Evolutionary conservation across 2,888 invertebrate genomes (phyloP).

Genomic region (Dynastes tityus): DNA sequence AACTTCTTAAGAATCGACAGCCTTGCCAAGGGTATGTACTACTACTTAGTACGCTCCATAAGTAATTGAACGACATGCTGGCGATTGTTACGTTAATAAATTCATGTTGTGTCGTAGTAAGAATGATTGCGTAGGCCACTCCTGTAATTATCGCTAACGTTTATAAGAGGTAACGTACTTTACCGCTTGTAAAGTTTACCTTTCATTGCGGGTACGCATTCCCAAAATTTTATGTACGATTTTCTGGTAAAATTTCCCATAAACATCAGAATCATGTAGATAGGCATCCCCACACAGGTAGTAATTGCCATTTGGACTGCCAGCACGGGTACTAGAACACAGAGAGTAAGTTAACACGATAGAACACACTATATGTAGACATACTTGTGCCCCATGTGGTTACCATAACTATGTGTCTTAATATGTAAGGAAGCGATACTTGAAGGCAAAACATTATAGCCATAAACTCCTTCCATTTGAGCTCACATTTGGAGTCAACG

Average conservation of each 20-base stretch:
- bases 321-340: slow-evolving; percentile 35
- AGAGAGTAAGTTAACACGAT: background rate
- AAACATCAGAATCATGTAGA: slow-evolving; percentile 44
- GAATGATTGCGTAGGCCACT: background rate
- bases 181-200: background rate
- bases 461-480: slow-evolving; percentile 37
- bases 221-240: slow-evolving; percentile 35
- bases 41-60: slow-evolving; percentile 4
- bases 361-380: too few species aligned
- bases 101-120: background rate
- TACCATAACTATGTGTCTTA: slow-evolving; percentile 19
- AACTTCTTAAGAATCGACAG: background rate
- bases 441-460: slow-evolving; percentile 27
- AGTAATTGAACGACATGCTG: background rate
- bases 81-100: slow-evolving; percentile 17
- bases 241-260: slow-evolving; percentile 33
- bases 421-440: slow-evolving; percentile 14
- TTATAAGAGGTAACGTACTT: background rate
- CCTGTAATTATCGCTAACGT: slow-evolving; percentile 8
- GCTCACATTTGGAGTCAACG: slow-evolving; percentile 20
- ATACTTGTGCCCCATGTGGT: slow-evolving; percentile 34
- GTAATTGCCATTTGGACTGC: slow-evolving; percentile 3
- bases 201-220: slow-evolving; percentile 39
- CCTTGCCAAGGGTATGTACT: slow-evolving; percentile 13
- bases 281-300: slow-evolving; percentile 25